Percentiles rank a stretch among this genome's conserved stretches.
Conservation (phyloP, 2,888 invertebrate species). For the Apamea epomidion region DNA sequence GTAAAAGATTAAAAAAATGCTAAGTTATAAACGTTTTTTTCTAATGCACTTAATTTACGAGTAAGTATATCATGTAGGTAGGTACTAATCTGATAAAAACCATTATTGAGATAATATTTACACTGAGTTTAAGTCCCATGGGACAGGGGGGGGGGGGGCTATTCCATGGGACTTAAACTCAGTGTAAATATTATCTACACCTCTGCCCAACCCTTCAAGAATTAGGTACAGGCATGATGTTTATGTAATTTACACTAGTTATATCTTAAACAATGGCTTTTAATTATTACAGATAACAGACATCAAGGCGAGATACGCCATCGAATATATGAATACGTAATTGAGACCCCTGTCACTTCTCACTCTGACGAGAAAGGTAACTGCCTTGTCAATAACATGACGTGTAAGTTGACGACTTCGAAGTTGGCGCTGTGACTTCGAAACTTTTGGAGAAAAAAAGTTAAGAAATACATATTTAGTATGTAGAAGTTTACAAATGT, state of each 20-base stretch:
- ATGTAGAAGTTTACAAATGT: neutral
- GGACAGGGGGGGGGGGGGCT: too few species aligned
- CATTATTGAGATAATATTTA: neutral
- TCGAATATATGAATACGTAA: conserved; percentile 26
- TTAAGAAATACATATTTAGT: neutral
- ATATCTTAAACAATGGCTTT: too few species aligned
- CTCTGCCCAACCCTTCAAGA: neutral
- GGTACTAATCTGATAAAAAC: too few species aligned
- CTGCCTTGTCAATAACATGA: conserved; percentile 32
- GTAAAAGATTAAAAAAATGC: too few species aligned
- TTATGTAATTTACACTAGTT: neutral
- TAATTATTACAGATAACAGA: neutral
- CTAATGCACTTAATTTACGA: too few species aligned
- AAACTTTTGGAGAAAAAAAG: neutral
- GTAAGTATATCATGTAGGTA: too few species aligned
- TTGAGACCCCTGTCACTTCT: conserved; percentile 40
- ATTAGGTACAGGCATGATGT: neutral
- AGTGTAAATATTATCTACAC: too few species aligned
- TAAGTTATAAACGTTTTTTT: too few species aligned
- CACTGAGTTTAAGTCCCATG: too few species aligned
- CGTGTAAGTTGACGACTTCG: conserved; percentile 8
- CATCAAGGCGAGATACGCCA: neutral
- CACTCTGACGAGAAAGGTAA: conserved; percentile 40
- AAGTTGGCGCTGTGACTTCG: neutral
- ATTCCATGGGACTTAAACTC: too few species aligned